Conservation (phyloP, 2,888 invertebrate species). For the Hypomecis punctinalis region DNA sequence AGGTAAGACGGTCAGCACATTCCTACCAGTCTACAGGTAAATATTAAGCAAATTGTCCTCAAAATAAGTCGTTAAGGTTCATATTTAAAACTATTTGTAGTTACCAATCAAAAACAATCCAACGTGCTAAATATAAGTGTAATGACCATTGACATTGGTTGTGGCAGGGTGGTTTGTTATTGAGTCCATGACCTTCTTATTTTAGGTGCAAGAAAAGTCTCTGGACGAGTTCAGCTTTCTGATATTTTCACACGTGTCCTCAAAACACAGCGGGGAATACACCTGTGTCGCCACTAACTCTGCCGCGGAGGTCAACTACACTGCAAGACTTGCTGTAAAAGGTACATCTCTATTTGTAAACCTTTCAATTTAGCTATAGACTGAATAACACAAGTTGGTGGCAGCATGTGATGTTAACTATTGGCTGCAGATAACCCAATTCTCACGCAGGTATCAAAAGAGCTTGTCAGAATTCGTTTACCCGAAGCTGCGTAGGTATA, state of each 20-base stretch:
- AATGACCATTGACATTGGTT: too few relatives aligned
- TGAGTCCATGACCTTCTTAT: conserved; percentile 14
- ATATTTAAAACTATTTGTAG: too few relatives aligned
- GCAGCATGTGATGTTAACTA: too few relatives aligned
- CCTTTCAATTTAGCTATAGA: background rate
- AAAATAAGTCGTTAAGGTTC: too few relatives aligned
- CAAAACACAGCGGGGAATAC: conserved; percentile 89
- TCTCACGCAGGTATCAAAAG: too few relatives aligned
- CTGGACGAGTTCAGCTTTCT: conserved; percentile 89
- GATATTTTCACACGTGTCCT: conserved; percentile 89
- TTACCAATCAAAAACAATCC: too few relatives aligned
- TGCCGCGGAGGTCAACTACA: conserved; percentile 89
- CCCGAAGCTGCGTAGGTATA: too few relatives aligned
- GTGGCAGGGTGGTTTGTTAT: background rate
- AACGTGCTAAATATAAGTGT: too few relatives aligned
- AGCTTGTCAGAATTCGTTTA: too few relatives aligned
- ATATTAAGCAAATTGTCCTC: background rate
- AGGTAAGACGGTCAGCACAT: conserved; percentile 88
- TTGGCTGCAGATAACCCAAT: too few relatives aligned
- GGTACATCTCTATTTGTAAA: conserved; percentile 67
- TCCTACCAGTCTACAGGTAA: conserved; percentile 68
- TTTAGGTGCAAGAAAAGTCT: conserved; percentile 87
- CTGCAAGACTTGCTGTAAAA: conserved; percentile 89
- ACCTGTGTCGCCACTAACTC: conserved; percentile 90
- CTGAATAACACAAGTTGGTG: background rate